phyloP scores from a whole-genome alignment of 2,797 vertebrate species.

The Ibycter americanus region DNA sequence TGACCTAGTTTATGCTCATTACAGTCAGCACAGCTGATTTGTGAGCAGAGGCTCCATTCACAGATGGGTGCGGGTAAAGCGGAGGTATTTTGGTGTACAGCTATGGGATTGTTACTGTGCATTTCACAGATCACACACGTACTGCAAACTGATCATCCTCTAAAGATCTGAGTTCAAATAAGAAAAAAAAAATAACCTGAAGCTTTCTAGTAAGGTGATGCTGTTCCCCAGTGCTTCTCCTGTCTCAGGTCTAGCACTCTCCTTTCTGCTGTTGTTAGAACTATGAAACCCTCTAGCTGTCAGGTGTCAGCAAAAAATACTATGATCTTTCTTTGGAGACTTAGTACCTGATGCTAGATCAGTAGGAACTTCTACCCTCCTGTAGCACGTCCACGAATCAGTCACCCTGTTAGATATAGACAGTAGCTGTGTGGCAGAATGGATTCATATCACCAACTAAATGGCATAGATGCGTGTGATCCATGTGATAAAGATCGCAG shows the following conservation, averaged over 20 bases:
- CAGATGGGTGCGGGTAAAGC: not conserved
- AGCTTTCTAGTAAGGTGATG: not conserved
- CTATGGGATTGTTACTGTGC: not conserved
- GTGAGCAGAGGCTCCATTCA: not conserved
- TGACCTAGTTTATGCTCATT: not conserved
- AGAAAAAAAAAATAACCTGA: not conserved
- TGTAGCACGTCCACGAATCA: not conserved
- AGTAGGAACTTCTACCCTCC: not conserved
- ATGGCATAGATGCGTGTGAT: not conserved
- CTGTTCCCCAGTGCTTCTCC: not conserved
- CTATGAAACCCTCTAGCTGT: not conserved
- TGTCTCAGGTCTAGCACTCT: not conserved
- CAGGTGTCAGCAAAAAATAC: not conserved
- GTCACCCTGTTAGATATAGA: not conserved
- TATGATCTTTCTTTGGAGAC: not conserved
- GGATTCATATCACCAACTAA: accelerated
- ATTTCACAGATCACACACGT: not conserved
- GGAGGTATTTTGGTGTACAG: not conserved
- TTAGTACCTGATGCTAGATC: not conserved
- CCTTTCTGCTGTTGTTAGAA: not conserved
- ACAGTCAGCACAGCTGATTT: not conserved
- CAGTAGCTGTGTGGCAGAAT: not conserved
- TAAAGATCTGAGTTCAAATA: not conserved
- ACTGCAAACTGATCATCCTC: not conserved
- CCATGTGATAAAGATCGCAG: not conserved